Evolutionary conservation across 1,140 invertebrate genomes (phyloP), one percentile per base, ranked within the genome.

Genomic region (Camponotus pennsylvanicus): DNA sequence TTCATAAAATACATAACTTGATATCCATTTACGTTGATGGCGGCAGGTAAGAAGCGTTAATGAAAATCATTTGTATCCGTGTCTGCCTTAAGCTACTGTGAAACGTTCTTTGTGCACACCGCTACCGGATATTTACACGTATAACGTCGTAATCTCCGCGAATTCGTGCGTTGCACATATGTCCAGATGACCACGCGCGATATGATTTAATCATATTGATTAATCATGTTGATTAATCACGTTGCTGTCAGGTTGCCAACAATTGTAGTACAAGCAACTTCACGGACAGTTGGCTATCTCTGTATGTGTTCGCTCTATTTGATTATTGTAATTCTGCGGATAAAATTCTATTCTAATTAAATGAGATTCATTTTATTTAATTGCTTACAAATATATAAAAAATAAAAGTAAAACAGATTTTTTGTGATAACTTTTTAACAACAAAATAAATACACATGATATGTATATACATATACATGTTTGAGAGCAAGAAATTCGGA

Each of bases 1-100:
- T 90, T 85, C 83, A 73, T 90, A 92, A 91, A 90, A 91, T 84
- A 67, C 61, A 79, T 64, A 86, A 87, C 88, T 83, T 78, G 86
- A 88, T 71, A 76, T 32, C 40, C 27, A 64, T 34, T 66, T 66
- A 32, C 13, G 8, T 15, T 34, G 71, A 87, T 59, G 61, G 57
- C 79, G 87, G 78, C 57, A 87, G 80, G 59, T 45, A 83, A 71
- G 79, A 91, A 90, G 86, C 71, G 63, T 86, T 91, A 90, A 91
- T 84, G 86, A 92, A 52, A 52, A 78, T 57, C 88, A 85, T 77
- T 64, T 42, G 61, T 90, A 86, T 82, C 21, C 37, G 77, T 52
- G 52, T n/a, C 59, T 84, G 57, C 55, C 57, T 69, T 40, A 59
- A 69, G 70, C 86, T 88, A 77, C 88, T 52, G 61, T 63, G 15